Percentiles rank a stretch among this genome's conserved stretches.
Conservation (phyloP, 2,888 invertebrate genomes). For the Eumerus sabulonum region DNA sequence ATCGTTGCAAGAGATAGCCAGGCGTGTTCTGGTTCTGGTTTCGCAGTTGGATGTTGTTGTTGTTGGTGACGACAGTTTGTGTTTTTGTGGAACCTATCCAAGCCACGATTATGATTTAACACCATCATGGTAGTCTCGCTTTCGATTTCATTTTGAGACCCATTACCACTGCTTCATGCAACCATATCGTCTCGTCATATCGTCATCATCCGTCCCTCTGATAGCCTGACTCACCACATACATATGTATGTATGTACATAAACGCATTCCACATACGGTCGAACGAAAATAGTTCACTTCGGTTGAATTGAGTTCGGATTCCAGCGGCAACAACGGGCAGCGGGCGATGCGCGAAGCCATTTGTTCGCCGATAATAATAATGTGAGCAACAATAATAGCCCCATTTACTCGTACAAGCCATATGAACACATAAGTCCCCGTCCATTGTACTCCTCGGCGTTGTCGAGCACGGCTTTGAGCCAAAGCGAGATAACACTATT, state of each 20-base stretch:
- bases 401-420: slow-evolving; percentile 42
- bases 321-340: too few relatives aligned
- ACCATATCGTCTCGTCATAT: slow-evolving; percentile 4
- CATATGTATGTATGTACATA: too few relatives aligned
- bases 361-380: slow-evolving; percentile 48
- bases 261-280: slow-evolving; percentile 35
- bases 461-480: slow-evolving; percentile 56
- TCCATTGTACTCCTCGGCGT: slow-evolving; percentile 7
- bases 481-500: slow-evolving; percentile 64
- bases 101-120: slow-evolving; percentile 55
- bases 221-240: slow-evolving; percentile 55
- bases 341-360: slow-evolving; percentile 19
- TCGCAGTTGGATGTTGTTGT: background rate
- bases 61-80: background rate
- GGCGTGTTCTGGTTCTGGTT: slow-evolving; percentile 13
- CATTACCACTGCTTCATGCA: background rate
- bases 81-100: slow-evolving; percentile 28
- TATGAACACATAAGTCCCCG: slow-evolving; percentile 28
- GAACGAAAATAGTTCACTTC: slow-evolving; percentile 60
- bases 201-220: slow-evolving; percentile 34
- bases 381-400: slow-evolving; percentile 38
- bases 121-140: background rate
- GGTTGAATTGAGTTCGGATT: background rate
- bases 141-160: background rate
- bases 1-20: slow-evolving; percentile 38